Evolutionary conservation across 2,797 vertebrate species (phyloP), one percentile per base, ranked within the genome.

Genomic region (Erethizon dorsatum): DNA sequence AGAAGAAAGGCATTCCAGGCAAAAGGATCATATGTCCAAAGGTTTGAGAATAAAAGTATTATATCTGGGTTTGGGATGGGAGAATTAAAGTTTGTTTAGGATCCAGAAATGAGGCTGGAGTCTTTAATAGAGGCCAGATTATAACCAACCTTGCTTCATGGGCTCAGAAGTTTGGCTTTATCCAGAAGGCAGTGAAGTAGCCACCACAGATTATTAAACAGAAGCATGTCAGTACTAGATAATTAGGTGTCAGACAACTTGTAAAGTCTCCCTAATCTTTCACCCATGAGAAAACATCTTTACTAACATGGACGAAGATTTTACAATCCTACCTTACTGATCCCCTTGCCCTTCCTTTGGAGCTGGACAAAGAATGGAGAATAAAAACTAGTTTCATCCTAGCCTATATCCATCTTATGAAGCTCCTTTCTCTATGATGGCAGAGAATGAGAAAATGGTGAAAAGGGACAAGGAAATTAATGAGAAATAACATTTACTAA

Each of bases 121-220:
- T 50, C 54, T 73, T 54, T 33, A 94, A 73, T 28, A 15, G 37
- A 92, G 17, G 56, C 13, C 17, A 37, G 56, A 92, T 79, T 78
- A 61, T 2, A 90, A 37, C 2, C 37, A 73, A 24, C 50, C 26
- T 88, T 47, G 5, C 52, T 83, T 33, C 17, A 26, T 20, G 7
- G 31, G 6, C 33, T 33, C 52, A 31, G 24, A 93, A 63, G 67
- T 71, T 37, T n/a, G 33, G 6, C 4, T 84, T 93, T 33, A 91
- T n/a, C 28, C 22, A 52, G 33, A 67, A 94, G 56, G 15, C 73
- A 93, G 15, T 65, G 67, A 94, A 82, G 17, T n/a, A 84, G 9
- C 31, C 54, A 89, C 45, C 31, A 73, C 26, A 93, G 31, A 79
- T 57, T 47, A 85, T n/a, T 65, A 91, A 85, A 37, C n/a, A 91